phyloP scores from a whole-genome alignment of 2,888 invertebrate species.

The Pandemis cinnamomeana region DNA sequence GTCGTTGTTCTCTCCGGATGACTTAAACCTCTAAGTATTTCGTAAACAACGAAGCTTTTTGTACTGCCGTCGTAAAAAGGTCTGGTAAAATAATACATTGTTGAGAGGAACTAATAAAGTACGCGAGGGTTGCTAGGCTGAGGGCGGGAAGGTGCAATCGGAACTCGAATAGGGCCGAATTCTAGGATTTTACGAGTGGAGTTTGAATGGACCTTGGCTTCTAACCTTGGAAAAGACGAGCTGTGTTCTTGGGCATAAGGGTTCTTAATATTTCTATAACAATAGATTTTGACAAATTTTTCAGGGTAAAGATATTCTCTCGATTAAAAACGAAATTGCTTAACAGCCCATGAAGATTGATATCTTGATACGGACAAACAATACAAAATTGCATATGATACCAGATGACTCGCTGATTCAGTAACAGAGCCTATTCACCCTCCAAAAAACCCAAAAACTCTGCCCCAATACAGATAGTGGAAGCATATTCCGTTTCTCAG shows the following conservation, averaged over 20 bases:
- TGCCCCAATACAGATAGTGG: too few relatives aligned
- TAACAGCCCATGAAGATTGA: too few relatives aligned
- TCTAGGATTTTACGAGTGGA: slow-evolving; percentile 12
- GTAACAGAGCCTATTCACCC: too few relatives aligned
- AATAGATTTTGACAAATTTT: too few relatives aligned
- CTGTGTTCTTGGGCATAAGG: neutral
- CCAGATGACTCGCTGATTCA: too few relatives aligned
- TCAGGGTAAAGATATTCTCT: too few relatives aligned
- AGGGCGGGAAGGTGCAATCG: slow-evolving; percentile 22
- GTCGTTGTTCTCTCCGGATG: neutral
- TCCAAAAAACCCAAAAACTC: too few relatives aligned
- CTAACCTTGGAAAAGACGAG: neutral
- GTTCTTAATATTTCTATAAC: neutral
- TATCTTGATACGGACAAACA: too few relatives aligned
- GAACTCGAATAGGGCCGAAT: slow-evolving; percentile 12
- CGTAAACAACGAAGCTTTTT: slow-evolving; percentile 7
- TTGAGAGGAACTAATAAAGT: slow-evolving; percentile 36
- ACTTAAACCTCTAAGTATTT: neutral
- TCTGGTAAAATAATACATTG: slow-evolving; percentile 38
- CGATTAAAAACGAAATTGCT: too few relatives aligned
- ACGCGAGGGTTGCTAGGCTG: slow-evolving; percentile 33
- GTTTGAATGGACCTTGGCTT: slow-evolving; percentile 7
- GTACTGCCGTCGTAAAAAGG: slow-evolving; percentile 33
- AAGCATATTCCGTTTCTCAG: too few relatives aligned
- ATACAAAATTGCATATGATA: too few relatives aligned